Evolutionary conservation across 2,888 invertebrate species (phyloP).

Genomic region (Germaria angustata): DNA sequence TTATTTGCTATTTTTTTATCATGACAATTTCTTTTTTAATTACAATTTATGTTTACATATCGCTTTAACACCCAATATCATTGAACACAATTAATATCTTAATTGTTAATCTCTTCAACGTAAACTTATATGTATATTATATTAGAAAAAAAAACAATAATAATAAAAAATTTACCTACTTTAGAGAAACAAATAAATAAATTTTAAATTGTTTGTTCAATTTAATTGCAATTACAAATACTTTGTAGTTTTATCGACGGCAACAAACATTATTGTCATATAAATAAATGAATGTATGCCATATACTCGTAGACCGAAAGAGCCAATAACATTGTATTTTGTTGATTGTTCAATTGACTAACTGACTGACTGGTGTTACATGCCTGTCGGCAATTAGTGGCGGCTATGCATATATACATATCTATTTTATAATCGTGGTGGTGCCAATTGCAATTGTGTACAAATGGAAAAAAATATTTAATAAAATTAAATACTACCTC

Average conservation of each 20-base stretch:
- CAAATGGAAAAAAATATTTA: constrained; percentile 15
- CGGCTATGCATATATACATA: neutral
- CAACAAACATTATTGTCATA: constrained; percentile 19
- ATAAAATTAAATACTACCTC: constrained; percentile 47
- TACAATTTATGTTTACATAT: no score
- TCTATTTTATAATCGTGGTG: constrained; percentile 48
- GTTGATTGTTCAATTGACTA: constrained; percentile 28
- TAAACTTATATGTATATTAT: neutral
- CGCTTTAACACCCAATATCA: neutral
- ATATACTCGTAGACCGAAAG: neutral
- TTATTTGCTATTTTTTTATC: no score
- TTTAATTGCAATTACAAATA: constrained; percentile 61
- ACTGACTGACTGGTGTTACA: constrained; percentile 34
- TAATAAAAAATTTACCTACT: constrained; percentile 10
- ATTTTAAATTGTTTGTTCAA: constrained; percentile 54
- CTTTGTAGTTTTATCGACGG: constrained; percentile 33
- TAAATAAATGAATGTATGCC: neutral
- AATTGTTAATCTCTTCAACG: neutral
- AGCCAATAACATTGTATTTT: constrained; percentile 32
- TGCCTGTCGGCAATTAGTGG: constrained; percentile 17
- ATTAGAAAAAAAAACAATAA: neutral
- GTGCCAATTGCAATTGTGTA: constrained; percentile 56
- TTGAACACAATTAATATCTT: neutral
- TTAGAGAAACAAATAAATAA: constrained; percentile 40
- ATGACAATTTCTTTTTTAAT: no score